These are phyloP conservation scores for Gadus macrocephalus DNA, from an alignment of 2,113 vertebrate genomes.

Conservation along the genomic window DNA sequence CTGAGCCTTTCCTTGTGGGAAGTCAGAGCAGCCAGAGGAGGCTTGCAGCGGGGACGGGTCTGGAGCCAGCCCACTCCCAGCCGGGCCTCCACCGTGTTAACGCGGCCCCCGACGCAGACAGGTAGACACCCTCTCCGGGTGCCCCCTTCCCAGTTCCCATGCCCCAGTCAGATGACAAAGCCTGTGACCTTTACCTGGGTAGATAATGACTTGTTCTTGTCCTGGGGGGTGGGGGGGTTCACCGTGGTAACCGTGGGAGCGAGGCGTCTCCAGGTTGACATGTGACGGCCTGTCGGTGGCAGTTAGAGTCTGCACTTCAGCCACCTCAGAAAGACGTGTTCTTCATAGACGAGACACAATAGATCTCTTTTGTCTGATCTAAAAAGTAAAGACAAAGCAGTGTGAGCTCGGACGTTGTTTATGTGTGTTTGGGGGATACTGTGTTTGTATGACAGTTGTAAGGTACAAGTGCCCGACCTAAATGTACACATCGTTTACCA, in stretches of 20 bases:
- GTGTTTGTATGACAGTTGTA: slow-evolving; percentile 39
- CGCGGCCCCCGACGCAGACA: slow-evolving; percentile 30
- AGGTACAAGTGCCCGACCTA: slow-evolving; percentile 58
- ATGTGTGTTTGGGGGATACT: slow-evolving; percentile 11
- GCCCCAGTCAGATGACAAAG: slow-evolving; percentile 57
- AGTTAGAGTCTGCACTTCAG: slow-evolving; percentile 59
- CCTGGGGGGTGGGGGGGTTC: slow-evolving; percentile 57
- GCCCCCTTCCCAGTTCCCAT: slow-evolving; percentile 43
- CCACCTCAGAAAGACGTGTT: slow-evolving; percentile 51
- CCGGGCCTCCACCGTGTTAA: slow-evolving; percentile 7
- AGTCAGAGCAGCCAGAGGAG: slow-evolving; percentile 41
- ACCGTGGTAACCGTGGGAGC: slow-evolving; percentile 38
- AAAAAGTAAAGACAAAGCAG: too few relatives aligned
- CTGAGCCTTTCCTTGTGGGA: slow-evolving; percentile 52
- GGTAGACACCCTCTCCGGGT: slow-evolving; percentile 58
- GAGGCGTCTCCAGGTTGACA: slow-evolving; percentile 61
- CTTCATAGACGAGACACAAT: slow-evolving; percentile 54
- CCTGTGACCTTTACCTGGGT: slow-evolving; percentile 69
- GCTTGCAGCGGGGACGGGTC: slow-evolving; percentile 47
- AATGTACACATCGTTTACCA: slow-evolving; percentile 37
- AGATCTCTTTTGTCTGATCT: slow-evolving; percentile 25
- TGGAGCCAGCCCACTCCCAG: slow-evolving; percentile 44
- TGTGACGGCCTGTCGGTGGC: slow-evolving; percentile 64
- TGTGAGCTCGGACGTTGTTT: slow-evolving; percentile 11
- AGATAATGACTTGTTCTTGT: slow-evolving; percentile 71